Conservation (phyloP, 2,113 vertebrate species). For the Sigmodon hispidus region DNA sequence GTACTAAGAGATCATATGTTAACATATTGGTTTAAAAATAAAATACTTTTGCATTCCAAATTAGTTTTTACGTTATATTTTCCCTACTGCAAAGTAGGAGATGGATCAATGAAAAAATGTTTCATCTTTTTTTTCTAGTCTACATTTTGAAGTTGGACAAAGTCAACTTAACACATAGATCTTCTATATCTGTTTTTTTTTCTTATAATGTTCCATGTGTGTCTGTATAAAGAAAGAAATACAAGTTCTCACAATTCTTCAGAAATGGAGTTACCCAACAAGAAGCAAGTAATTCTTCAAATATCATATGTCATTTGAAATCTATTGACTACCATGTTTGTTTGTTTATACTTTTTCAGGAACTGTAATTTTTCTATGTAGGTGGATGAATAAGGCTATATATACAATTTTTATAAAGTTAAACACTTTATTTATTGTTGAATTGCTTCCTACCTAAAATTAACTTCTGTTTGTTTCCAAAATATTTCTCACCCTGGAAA, state of each 20-base stretch:
- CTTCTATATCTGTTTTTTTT: not conserved
- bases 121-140: not conserved
- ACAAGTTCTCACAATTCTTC: not conserved
- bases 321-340: not conserved
- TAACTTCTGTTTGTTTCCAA: not conserved
- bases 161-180: not conserved
- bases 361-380: not conserved
- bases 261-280: not conserved
- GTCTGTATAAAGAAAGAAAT: not conserved
- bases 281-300: not conserved
- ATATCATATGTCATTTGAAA: not conserved
- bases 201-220: not conserved
- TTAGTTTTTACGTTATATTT: no score
- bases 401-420: not conserved
- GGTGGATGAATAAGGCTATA: not conserved
- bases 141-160: not conserved
- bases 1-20: not conserved
- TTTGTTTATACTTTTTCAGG: not conserved
- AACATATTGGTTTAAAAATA: not conserved
- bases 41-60: fast-evolving
- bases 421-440: not conserved
- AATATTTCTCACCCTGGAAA: not conserved
- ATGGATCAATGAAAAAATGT: not conserved
- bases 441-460: not conserved
- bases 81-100: not conserved